Percentiles rank a stretch among this genome's conserved stretches.
phyloP scores from a whole-genome alignment of 2,888 invertebrate species.

The Oxytorus armatus region DNA sequence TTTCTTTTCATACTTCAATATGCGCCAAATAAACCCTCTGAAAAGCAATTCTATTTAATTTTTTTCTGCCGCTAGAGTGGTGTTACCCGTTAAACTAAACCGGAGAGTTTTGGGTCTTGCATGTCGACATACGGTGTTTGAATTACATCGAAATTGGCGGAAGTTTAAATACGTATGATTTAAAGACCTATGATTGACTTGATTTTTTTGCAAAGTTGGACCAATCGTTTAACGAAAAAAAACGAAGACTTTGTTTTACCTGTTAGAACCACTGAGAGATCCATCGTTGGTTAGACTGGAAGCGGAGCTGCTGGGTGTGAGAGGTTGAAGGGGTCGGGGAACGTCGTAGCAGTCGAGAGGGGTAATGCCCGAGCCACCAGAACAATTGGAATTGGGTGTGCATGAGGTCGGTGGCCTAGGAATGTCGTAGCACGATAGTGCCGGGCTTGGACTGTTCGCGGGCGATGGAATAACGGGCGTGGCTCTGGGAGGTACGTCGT shows the following conservation, averaged over 20 bases:
- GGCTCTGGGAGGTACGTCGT: conserved; percentile 88
- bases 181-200: background rate
- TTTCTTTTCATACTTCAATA: too few species aligned
- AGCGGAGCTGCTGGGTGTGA: conserved; percentile 89
- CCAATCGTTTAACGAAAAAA: background rate
- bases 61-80: too few species aligned
- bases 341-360: conserved; percentile 88
- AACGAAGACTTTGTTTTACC: conserved; percentile 79
- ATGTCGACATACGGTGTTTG: too few species aligned
- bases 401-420: conserved; percentile 81
- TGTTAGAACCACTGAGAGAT: conserved; percentile 86
- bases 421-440: conserved; percentile 84
- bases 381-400: conserved; percentile 82
- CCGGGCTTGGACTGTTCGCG: conserved; percentile 86
- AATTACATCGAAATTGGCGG: too few species aligned
- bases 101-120: too few species aligned
- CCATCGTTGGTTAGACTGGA: conserved; percentile 88
- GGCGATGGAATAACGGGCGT: conserved; percentile 86
- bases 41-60: too few species aligned
- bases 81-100: too few species aligned
- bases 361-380: conserved; percentile 79
- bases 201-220: background rate
- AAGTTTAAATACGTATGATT: background rate
- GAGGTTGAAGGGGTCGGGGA: conserved; percentile 87
- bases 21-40: too few species aligned